A percentile compares a stretch with the other conserved stretches of the same genome.
These are phyloP conservation scores for Phoxinus dragarum DNA, from an alignment of 2,797 vertebrate species.

Conservation along the genomic window DNA sequence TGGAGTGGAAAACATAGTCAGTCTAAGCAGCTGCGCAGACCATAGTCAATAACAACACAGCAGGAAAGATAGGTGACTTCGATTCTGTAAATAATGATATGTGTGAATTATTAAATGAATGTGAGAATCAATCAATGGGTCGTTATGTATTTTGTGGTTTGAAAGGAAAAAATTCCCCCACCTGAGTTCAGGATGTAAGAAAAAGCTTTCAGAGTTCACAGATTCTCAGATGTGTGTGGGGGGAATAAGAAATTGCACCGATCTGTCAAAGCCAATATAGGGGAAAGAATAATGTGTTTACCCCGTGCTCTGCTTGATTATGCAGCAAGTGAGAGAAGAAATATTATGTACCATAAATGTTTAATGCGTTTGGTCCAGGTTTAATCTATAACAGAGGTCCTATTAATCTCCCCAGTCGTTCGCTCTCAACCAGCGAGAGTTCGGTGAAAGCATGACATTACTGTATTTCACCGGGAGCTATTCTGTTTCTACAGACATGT, in stretches of 20 bases:
- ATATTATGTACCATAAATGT: slow-evolving; percentile 75
- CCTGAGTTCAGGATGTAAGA: slow-evolving; percentile 3
- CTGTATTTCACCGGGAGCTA: neutral
- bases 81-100: slow-evolving; percentile 1
- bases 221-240: slow-evolving; percentile 10
- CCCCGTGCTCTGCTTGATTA: slow-evolving; percentile 62
- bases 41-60: neutral
- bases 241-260: slow-evolving; percentile 60
- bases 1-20: neutral
- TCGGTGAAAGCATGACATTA: neutral
- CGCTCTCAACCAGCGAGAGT: neutral
- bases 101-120: neutral
- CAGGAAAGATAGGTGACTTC: neutral
- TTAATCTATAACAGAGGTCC: slow-evolving; percentile 66
- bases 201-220: slow-evolving; percentile 7
- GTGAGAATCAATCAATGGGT: neutral
- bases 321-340: slow-evolving; percentile 68
- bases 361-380: slow-evolving; percentile 72
- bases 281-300: slow-evolving; percentile 61
- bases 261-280: slow-evolving; percentile 62
- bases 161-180: neutral
- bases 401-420: slow-evolving; percentile 47
- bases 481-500: neutral
- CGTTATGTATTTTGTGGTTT: neutral
- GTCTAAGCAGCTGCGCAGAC: neutral